phyloP scores from a whole-genome alignment of 1,140 invertebrate species.

The Globodera ellingtonae region DNA sequence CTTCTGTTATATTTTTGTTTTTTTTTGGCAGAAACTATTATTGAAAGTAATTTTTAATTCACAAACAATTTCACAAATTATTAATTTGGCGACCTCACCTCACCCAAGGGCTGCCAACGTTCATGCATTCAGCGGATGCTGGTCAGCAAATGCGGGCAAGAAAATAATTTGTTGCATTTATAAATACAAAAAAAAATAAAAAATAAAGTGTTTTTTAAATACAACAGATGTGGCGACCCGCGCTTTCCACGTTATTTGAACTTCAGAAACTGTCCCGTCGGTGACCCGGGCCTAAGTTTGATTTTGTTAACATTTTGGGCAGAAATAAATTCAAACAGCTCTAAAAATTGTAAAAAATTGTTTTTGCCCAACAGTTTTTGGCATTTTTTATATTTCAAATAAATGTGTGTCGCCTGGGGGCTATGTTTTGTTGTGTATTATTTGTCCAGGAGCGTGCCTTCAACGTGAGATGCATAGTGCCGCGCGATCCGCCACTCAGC shows the following conservation, averaged over 20 bases:
- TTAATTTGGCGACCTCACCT: too few species aligned
- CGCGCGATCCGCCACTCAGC: constrained; percentile 32
- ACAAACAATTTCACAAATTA: too few species aligned
- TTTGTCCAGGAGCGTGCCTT: constrained; percentile 56
- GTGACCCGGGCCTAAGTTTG: constrained; percentile 55
- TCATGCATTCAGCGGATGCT: constrained; percentile 61
- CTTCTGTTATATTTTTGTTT: too few species aligned
- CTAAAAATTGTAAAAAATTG: too few species aligned
- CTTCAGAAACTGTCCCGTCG: constrained; percentile 60
- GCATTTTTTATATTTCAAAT: neutral
- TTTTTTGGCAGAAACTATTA: too few species aligned
- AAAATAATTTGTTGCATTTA: neutral
- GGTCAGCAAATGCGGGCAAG: constrained; percentile 51
- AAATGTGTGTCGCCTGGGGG: too few species aligned
- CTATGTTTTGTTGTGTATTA: neutral
- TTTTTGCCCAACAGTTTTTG: too few species aligned
- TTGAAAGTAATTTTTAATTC: too few species aligned
- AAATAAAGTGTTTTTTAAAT: too few species aligned
- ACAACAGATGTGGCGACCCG: constrained; percentile 55
- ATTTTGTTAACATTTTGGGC: neutral
- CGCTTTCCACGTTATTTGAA: constrained; percentile 58
- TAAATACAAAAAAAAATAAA: too few species aligned
- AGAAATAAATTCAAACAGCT: too few species aligned
- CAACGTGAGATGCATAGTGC: constrained; percentile 53
- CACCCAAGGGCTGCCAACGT: constrained; percentile 56